These are phyloP conservation scores for Gallinago undulata DNA, from an alignment of 2,113 vertebrate genomes.

Conservation along the genomic window DNA sequence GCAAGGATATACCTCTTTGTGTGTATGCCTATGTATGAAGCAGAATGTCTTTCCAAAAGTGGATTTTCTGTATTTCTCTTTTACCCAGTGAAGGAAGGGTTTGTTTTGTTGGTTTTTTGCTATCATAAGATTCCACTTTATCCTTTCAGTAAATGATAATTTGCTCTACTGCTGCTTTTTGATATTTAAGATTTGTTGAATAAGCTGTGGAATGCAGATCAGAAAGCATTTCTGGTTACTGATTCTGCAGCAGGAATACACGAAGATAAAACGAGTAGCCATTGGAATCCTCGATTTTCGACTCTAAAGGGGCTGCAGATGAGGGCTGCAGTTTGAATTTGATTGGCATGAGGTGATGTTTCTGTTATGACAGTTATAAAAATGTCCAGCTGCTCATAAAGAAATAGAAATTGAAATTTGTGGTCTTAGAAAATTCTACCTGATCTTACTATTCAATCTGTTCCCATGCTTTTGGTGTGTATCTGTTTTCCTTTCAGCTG, in stretches of 20 bases:
- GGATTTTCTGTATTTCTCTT: neutral
- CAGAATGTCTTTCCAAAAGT: neutral
- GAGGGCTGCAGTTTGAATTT: neutral
- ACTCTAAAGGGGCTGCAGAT: neutral
- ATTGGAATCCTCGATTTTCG: neutral
- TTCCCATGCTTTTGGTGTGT: neutral
- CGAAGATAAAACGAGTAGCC: neutral
- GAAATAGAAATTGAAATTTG: neutral
- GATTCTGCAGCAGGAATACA: neutral
- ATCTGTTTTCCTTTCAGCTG: neutral
- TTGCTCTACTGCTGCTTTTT: neutral
- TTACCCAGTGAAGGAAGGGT: neutral
- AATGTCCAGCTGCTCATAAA: slow-evolving; percentile 41
- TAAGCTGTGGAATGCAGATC: neutral
- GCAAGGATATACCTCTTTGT: neutral
- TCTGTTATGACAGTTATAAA: slow-evolving; percentile 46
- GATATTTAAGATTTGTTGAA: neutral
- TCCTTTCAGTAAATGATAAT: neutral
- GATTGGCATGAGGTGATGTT: slow-evolving; percentile 11
- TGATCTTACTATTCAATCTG: neutral
- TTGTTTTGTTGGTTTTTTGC: neutral
- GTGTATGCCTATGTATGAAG: neutral
- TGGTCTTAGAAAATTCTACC: slow-evolving; percentile 12
- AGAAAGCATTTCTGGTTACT: neutral
- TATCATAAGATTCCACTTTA: neutral